Evolutionary conservation across 2,888 invertebrate genomes (phyloP).

Genomic region (Brachynemurus nebulosus): DNA sequence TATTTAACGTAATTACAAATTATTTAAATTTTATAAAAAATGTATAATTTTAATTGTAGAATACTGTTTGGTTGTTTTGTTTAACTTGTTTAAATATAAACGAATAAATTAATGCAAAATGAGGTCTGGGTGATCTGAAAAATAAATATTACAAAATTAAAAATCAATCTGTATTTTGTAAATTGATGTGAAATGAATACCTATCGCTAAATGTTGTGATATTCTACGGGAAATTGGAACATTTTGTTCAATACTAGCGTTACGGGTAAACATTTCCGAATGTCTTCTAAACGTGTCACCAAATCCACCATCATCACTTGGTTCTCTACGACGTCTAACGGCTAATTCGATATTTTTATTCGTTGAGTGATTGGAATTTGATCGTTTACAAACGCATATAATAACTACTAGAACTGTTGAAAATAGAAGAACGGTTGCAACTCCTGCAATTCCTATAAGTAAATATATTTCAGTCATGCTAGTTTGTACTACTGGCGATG

Average conservation of each 20-base stretch:
- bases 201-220: conserved; percentile 18
- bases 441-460: background rate
- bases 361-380: background rate
- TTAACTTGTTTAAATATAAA: too few species aligned
- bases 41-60: background rate
- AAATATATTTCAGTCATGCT: background rate
- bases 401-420: background rate
- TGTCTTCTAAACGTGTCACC: conserved; percentile 31
- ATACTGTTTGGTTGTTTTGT: background rate
- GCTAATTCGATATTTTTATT: conserved; percentile 4
- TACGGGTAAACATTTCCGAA: conserved; percentile 24
- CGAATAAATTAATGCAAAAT: conserved; percentile 6
- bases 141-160: conserved; percentile 1
- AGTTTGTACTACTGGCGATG: background rate
- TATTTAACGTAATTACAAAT: too few species aligned
- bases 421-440: background rate
- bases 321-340: conserved; percentile 27
- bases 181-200: conserved; percentile 5
- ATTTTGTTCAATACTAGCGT: conserved; percentile 26
- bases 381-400: background rate
- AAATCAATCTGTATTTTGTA: background rate
- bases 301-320: conserved; percentile 31
- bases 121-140: conserved; percentile 10
- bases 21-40: conserved; percentile 1
- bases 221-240: conserved; percentile 21